Percentiles rank a stretch among this genome's conserved stretches.
These are phyloP conservation scores for Carcina quercana DNA, from an alignment of 2,888 invertebrate genomes.

Conservation along the genomic window DNA sequence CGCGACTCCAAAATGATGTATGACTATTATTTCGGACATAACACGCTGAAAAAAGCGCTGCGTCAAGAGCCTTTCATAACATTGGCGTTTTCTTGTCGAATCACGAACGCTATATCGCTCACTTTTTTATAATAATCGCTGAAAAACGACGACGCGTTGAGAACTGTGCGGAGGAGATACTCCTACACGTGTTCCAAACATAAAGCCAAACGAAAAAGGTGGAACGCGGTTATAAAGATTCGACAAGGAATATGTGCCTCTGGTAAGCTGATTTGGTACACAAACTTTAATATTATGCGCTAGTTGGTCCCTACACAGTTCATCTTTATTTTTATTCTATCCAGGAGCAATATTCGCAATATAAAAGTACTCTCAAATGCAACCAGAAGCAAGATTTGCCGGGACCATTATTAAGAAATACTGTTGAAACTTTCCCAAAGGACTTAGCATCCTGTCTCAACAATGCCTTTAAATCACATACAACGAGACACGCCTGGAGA, in stretches of 20 bases:
- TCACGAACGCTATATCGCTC: slow-evolving; percentile 31
- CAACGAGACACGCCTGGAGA: slow-evolving; percentile 1
- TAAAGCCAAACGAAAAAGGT: background rate
- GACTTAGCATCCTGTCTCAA: slow-evolving; percentile 6
- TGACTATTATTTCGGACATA: slow-evolving; percentile 44
- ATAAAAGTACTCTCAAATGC: no score
- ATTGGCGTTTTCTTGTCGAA: slow-evolving; percentile 37
- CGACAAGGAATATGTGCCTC: no score
- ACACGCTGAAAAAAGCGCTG: slow-evolving; percentile 38
- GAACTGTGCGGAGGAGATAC: no score
- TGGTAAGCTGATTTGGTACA: no score
- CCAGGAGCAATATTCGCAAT: no score
- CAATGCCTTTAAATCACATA: slow-evolving; percentile 10
- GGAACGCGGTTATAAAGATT: no score
- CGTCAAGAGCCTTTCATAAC: slow-evolving; percentile 46
- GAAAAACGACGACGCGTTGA: background rate
- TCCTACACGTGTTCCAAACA: no score
- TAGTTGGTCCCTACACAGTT: no score
- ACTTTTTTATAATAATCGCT: slow-evolving; percentile 26
- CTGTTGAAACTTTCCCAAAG: slow-evolving; percentile 3
- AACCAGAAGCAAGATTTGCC: no score
- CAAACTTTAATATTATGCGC: no score
- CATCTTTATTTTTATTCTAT: no score
- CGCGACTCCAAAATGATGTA: slow-evolving; percentile 44
- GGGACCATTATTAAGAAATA: slow-evolving; percentile 5